These are phyloP conservation scores for Acanthochromis polyacanthus DNA, from an alignment of 2,113 vertebrate genomes.

Conservation along the genomic window DNA sequence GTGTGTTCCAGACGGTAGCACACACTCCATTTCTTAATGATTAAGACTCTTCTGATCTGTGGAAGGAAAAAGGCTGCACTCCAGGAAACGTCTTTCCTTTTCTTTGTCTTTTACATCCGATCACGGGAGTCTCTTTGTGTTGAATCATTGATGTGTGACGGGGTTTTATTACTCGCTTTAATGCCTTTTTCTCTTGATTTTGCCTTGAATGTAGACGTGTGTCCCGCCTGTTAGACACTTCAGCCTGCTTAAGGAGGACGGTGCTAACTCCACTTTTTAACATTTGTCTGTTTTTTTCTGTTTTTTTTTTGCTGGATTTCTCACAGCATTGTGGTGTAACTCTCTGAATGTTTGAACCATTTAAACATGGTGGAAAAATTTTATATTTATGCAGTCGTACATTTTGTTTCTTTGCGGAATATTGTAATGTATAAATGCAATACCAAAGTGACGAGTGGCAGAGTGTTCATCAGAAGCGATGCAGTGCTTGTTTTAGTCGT, in stretches of 20 bases:
- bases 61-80: conserved; percentile 87
- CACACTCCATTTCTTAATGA: conserved; percentile 68
- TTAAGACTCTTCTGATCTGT: conserved; percentile 83
- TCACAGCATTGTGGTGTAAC: conserved; percentile 88
- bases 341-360: conserved; percentile 93
- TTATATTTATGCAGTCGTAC: conserved; percentile 99
- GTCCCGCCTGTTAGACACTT: conserved; percentile 78
- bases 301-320: conserved; percentile 83
- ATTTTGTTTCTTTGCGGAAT: conserved; percentile 96
- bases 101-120: conserved; percentile 70
- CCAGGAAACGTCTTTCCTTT: conserved; percentile 85
- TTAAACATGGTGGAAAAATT: conserved; percentile 94
- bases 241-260: conserved; percentile 71
- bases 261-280: conserved; percentile 77
- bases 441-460: conserved; percentile 94
- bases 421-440: conserved; percentile 96
- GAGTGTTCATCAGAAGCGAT: conserved; percentile 88
- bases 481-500: conserved; percentile 88
- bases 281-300: conserved; percentile 41
- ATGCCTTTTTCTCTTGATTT: conserved; percentile 63
- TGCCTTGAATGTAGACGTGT: conserved; percentile 78
- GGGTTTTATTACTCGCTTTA: conserved; percentile 79
- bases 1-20: neutral
- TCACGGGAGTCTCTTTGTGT: conserved; percentile 58
- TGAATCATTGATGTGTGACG: conserved; percentile 72